Evolutionary conservation across 2,113 vertebrate species (phyloP).

Genomic region (Brachyhypopomus occidentalis): DNA sequence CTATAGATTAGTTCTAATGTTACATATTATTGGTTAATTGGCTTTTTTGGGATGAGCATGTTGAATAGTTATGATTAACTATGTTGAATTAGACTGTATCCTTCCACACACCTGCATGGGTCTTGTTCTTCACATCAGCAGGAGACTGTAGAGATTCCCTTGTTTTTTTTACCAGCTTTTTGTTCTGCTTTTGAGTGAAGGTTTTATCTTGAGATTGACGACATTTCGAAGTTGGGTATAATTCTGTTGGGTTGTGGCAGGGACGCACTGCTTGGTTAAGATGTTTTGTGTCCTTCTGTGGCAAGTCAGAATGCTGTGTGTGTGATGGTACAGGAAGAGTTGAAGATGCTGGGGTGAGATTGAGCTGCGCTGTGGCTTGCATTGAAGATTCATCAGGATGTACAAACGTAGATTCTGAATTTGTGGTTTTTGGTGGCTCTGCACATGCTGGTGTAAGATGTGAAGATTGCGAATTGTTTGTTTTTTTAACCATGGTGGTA

Average conservation of each 20-base stretch:
- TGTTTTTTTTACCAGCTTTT: not conserved
- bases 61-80: too few species aligned
- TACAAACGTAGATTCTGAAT: not conserved
- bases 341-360: not conserved
- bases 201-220: not conserved
- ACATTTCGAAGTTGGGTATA: not conserved
- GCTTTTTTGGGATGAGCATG: too few species aligned
- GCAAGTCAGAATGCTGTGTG: not conserved
- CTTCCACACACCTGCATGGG: slow-evolving; percentile 8
- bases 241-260: not conserved
- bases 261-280: not conserved
- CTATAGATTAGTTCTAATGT: too few species aligned
- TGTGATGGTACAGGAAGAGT: not conserved
- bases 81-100: not conserved
- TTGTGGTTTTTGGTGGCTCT: not conserved
- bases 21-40: too few species aligned
- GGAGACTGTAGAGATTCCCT: not conserved
- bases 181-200: slow-evolving; percentile 2
- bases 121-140: not conserved
- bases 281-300: not conserved
- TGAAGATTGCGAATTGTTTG: not conserved
- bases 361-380: not conserved
- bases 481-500: not conserved
- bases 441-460: not conserved
- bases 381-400: not conserved